Evolutionary conservation across 2,888 invertebrate species (phyloP), one percentile per base, ranked within the genome.

Genomic region (Linnaemya tessellans): DNA sequence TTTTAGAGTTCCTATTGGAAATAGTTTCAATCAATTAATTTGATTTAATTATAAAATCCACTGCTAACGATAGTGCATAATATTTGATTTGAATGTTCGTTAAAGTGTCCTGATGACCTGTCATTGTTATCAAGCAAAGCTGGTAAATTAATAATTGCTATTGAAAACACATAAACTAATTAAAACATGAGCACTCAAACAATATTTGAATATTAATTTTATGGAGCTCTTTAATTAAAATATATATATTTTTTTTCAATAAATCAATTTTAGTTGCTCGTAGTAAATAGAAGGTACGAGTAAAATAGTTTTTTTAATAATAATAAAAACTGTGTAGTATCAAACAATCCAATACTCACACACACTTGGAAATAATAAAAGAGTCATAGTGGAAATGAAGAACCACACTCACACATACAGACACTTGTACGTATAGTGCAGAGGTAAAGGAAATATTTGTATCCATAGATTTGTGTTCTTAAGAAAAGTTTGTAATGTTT

Each of bases 401-500:
- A 9, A 18, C 30, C 30, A n/a, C 18, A 58, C 43, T 10, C 30
- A 3, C 38, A 22, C 46, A 60, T 4, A 18, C 22, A n/a, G 13
- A 78, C 41, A 64, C 30, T 5, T 30, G 30, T 1, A 54, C 38
- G 15, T 18, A 18, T 3, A 22, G 35, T 20, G 1, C 11, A 41
- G 41, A 43, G 3, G 1, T 18, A 58, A 35, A 41, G 38, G 38
- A 41, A 41, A 41, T 41, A 38, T 22, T 68, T n/a, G 30, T 64
- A 54, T 54, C 49, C 46, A n/a, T 35, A 1, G 3, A 20, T 46
- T 30, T 62, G 8, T 56, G 11, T 60, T 43, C 35, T 30, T 46
- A 41, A 18, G 71, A 73, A 46, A 64, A 58, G 10, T 74, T 68
- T 7, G 0, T 54, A 51, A 13, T n/a, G 41, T 43, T 79, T 56